A percentile compares a stretch with the other conserved stretches of the same genome.
Evolutionary conservation across 1,140 invertebrate species (phyloP).

Genomic region (Drosophila lini): DNA sequence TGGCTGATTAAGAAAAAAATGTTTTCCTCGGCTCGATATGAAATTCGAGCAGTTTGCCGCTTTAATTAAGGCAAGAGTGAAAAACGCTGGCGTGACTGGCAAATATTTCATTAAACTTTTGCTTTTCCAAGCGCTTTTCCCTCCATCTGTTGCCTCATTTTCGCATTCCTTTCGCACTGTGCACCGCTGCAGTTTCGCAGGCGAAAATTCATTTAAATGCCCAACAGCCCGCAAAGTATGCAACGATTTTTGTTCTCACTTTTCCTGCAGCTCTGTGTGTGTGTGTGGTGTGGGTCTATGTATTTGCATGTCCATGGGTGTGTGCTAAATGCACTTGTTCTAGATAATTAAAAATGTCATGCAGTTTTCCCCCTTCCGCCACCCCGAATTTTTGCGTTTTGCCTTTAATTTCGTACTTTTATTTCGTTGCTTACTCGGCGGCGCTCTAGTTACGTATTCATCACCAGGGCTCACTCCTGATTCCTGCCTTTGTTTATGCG

Average conservation of each 20-base stretch:
- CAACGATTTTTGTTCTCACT: slow-evolving; percentile 56
- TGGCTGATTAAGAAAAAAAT: slow-evolving; percentile 55
- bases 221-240: slow-evolving; percentile 64
- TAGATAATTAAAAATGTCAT: slow-evolving; percentile 79
- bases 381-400: slow-evolving; percentile 17
- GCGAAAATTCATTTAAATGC: slow-evolving; percentile 71
- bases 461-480: slow-evolving; percentile 20
- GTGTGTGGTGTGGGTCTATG: slow-evolving; percentile 13
- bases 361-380: slow-evolving; percentile 4
- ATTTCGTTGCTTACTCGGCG: slow-evolving; percentile 21
- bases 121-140: slow-evolving; percentile 22
- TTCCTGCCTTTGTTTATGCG: slow-evolving; percentile 46
- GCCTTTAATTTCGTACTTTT: slow-evolving; percentile 44
- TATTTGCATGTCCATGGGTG: slow-evolving; percentile 12
- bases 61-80: slow-evolving; percentile 46
- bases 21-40: slow-evolving; percentile 21
- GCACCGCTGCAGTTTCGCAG: slow-evolving; percentile 44
- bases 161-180: slow-evolving; percentile 44
- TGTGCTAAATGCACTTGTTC: slow-evolving; percentile 74
- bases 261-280: slow-evolving; percentile 10
- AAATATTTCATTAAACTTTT: slow-evolving; percentile 60
- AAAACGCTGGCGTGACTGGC: slow-evolving; percentile 50
- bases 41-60: slow-evolving; percentile 37
- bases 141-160: slow-evolving; percentile 34
- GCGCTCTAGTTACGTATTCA: slow-evolving; percentile 46